A percentile compares a stretch with the other conserved stretches of the same genome.
phyloP scores from a whole-genome alignment of 2,888 invertebrate genomes.

The Hirudinaria manillensis region DNA sequence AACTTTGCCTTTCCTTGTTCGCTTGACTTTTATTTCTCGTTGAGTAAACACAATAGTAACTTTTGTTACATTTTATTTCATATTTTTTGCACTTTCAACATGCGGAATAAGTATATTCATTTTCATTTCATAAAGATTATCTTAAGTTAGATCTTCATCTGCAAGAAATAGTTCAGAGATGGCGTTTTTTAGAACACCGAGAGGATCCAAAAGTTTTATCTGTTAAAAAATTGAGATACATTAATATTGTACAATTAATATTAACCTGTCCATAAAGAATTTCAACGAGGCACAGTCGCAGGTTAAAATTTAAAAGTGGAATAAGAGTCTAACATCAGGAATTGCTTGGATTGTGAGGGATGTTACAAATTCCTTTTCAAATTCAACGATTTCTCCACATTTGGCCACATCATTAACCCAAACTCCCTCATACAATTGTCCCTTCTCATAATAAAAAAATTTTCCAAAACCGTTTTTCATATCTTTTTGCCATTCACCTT shows the following conservation, averaged over 20 bases:
- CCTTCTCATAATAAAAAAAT: constrained; percentile 53
- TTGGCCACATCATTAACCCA: constrained; percentile 55
- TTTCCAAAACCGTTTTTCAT: constrained; percentile 55
- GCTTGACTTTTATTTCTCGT: too few species aligned
- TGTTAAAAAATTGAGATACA: constrained; percentile 36
- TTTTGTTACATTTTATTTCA: too few species aligned
- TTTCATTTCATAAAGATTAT: too few species aligned
- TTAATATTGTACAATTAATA: too few species aligned
- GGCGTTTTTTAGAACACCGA: constrained; percentile 49
- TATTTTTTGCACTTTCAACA: too few species aligned
- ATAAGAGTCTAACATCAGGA: background rate
- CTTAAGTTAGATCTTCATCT: constrained; percentile 47
- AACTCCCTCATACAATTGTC: constrained; percentile 53
- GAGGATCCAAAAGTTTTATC: constrained; percentile 47
- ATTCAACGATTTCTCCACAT: constrained; percentile 53
- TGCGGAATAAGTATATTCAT: too few species aligned
- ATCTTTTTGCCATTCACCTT: constrained; percentile 53
- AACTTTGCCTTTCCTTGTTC: too few species aligned
- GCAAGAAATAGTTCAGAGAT: constrained; percentile 48
- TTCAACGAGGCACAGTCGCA: too few species aligned
- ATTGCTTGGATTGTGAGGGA: background rate
- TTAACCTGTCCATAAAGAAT: too few species aligned
- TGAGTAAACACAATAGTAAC: too few species aligned
- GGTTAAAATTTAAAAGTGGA: background rate
- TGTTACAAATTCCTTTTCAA: constrained; percentile 47